phyloP scores from a whole-genome alignment of 2,797 vertebrate genomes.

The Phrynocephalus vlangalii region DNA sequence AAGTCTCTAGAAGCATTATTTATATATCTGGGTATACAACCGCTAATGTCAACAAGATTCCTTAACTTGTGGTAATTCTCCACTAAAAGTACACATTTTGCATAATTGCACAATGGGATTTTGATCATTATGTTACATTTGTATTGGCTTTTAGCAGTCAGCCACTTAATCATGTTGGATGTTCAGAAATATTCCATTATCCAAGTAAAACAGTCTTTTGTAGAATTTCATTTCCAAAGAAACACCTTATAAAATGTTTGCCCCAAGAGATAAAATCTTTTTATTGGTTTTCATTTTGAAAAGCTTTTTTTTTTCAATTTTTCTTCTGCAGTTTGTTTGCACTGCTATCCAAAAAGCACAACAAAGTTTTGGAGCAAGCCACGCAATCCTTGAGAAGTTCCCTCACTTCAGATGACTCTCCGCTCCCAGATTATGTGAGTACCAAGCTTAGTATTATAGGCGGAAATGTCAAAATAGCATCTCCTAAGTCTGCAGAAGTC shows the following conservation, averaged over 20 bases:
- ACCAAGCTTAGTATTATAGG: constrained; percentile 41
- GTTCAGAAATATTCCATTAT: neutral
- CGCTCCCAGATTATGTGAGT: constrained; percentile 97
- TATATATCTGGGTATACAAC: too few species aligned
- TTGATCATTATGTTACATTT: neutral
- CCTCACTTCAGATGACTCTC: constrained; percentile 81
- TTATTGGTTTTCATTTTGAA: neutral
- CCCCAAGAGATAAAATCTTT: neutral
- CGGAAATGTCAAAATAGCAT: constrained; percentile 34
- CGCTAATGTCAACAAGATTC: too few species aligned
- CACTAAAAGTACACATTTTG: too few species aligned
- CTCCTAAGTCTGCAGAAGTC: constrained; percentile 50
- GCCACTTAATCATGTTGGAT: neutral
- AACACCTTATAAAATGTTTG: neutral
- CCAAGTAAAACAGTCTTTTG: neutral
- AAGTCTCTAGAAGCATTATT: too few species aligned
- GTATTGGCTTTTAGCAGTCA: neutral
- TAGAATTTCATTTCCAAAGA: constrained; percentile 12
- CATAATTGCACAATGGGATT: too few species aligned
- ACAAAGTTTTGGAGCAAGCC: constrained; percentile 98
- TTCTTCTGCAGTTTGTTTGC: constrained; percentile 88
- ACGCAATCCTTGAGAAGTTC: constrained; percentile 92
- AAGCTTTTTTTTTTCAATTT: constrained; percentile 20
- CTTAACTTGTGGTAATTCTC: too few species aligned
- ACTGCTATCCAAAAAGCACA: constrained; percentile 98